Evolutionary conservation across 2,888 invertebrate genomes (phyloP).

Genomic region (Drosophila multiciliata): DNA sequence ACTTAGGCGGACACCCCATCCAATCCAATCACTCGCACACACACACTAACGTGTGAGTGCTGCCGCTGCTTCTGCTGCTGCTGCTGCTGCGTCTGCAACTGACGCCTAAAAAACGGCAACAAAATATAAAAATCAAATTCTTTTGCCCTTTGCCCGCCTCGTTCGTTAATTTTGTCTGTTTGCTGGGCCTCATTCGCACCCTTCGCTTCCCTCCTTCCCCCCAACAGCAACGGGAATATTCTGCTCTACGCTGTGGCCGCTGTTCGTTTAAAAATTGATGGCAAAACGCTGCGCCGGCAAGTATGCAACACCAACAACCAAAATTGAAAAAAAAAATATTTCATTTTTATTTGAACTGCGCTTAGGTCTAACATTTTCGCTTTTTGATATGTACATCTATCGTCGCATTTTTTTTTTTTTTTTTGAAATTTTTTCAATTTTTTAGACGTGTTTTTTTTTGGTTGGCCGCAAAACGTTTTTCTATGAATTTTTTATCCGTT

Average conservation of each 20-base stretch:
- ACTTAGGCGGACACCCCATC: slow-evolving; percentile 20
- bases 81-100: slow-evolving; percentile 66
- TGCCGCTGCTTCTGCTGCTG: slow-evolving; percentile 30
- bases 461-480: slow-evolving; percentile 71
- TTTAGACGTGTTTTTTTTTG: slow-evolving; percentile 46
- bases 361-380: slow-evolving; percentile 53
- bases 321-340: slow-evolving; percentile 32
- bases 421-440: slow-evolving; percentile 33
- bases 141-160: slow-evolving; percentile 56
- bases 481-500: slow-evolving; percentile 76
- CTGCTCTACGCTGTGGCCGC: slow-evolving; percentile 29
- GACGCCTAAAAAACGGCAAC: slow-evolving; percentile 78
- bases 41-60: background rate
- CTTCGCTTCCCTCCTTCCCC: too few relatives aligned
- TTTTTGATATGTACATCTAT: slow-evolving; percentile 45
- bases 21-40: slow-evolving; percentile 27
- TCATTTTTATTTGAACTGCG: slow-evolving; percentile 29
- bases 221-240: slow-evolving; percentile 7
- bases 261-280: slow-evolving; percentile 56
- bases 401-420: slow-evolving; percentile 28
- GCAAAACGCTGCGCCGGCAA: slow-evolving; percentile 49
- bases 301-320: slow-evolving; percentile 47
- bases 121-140: slow-evolving; percentile 79
- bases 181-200: slow-evolving; percentile 55
- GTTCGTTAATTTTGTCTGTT: slow-evolving; percentile 69